Percentiles rank a stretch among this genome's conserved stretches.
phyloP scores from a whole-genome alignment of 2,888 invertebrate species.

The Fragum fragum region DNA sequence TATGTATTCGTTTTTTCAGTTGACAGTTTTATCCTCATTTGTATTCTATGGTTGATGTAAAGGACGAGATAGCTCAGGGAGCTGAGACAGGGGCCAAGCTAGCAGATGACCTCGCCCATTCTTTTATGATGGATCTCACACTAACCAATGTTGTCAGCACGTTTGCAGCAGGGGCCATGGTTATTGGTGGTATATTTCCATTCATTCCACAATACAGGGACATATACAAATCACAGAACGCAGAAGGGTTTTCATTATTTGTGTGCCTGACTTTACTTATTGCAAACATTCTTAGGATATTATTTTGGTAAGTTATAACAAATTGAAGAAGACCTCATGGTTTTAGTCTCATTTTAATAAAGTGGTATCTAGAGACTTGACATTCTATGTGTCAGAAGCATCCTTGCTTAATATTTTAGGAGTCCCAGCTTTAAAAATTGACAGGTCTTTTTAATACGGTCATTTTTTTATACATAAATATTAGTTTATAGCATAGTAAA shows the following conservation, averaged over 20 bases:
- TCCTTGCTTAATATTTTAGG: too few species aligned
- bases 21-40: too few species aligned
- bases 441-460: too few species aligned
- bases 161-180: slow-evolving; percentile 91
- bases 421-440: too few species aligned
- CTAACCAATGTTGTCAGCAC: slow-evolving; percentile 70
- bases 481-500: too few species aligned
- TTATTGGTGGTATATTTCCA: slow-evolving; percentile 97
- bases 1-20: too few species aligned
- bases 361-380: too few species aligned
- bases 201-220: slow-evolving; percentile 98
- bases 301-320: slow-evolving; percentile 98
- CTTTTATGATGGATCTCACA: slow-evolving; percentile 59
- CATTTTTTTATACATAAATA: too few species aligned
- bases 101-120: slow-evolving; percentile 2
- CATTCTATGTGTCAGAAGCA: too few species aligned
- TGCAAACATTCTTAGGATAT: slow-evolving; percentile 98
- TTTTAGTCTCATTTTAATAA: too few species aligned
- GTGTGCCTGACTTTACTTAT: slow-evolving; percentile 98
- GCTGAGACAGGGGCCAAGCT: slow-evolving; percentile 35
- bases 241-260: slow-evolving; percentile 98
- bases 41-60: slow-evolving; percentile 56
- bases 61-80: slow-evolving; percentile 44
- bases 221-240: slow-evolving; percentile 95
- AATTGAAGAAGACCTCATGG: too few species aligned